These are phyloP conservation scores for Sebastolobus alascanus DNA, from an alignment of 2,797 vertebrate genomes.

Conservation along the genomic window DNA sequence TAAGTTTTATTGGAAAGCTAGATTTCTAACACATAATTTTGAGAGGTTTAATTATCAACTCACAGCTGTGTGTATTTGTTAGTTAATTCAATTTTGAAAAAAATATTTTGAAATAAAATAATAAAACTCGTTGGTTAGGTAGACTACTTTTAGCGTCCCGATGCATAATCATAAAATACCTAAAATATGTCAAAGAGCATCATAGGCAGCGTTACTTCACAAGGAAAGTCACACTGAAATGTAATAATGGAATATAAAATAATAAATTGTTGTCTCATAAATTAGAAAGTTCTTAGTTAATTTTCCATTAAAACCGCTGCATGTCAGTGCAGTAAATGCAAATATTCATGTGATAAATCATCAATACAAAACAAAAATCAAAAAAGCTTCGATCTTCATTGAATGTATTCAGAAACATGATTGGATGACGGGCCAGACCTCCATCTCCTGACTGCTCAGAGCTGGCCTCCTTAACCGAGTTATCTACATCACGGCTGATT, in stretches of 20 bases:
- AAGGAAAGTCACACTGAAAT: neutral
- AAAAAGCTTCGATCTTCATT: conserved; percentile 3
- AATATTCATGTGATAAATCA: conserved; percentile 5
- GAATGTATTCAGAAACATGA: conserved; percentile 11
- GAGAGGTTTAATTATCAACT: neutral
- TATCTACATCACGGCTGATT: conserved; percentile 20
- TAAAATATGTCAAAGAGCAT: neutral
- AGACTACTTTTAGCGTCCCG: neutral
- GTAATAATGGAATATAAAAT: too few species aligned
- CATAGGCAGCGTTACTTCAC: neutral
- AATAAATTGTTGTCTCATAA: neutral
- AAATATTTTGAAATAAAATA: too few species aligned
- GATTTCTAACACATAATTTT: neutral
- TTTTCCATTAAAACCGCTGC: neutral
- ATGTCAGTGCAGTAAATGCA: neutral
- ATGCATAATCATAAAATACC: neutral
- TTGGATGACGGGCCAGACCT: conserved; percentile 7
- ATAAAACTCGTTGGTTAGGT: too few species aligned
- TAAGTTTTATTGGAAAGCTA: neutral
- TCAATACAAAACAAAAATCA: neutral
- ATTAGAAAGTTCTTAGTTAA: neutral
- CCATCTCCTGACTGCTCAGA: neutral
- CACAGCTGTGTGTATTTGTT: neutral
- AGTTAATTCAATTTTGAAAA: neutral
- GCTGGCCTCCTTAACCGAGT: conserved; percentile 26